These are phyloP conservation scores for Neoseiulus cucumeris DNA, from an alignment of 1,140 invertebrate genomes.

Conservation along the genomic window DNA sequence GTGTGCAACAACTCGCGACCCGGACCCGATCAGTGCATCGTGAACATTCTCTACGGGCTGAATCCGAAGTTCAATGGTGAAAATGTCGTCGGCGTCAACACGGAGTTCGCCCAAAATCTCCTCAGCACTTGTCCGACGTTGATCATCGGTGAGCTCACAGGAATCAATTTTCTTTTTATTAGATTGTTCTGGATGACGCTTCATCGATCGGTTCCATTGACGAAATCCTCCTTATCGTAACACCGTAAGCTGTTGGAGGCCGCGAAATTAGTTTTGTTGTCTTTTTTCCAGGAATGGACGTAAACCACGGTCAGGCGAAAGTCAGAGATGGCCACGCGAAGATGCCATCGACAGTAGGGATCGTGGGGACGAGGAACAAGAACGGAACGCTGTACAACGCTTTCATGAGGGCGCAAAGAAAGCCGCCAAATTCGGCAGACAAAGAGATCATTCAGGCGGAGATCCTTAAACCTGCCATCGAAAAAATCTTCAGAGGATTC, in stretches of 20 bases:
- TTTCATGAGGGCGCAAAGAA: not conserved
- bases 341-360: not conserved
- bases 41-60: constrained; percentile 1
- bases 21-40: not conserved
- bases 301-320: not conserved
- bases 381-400: not conserved
- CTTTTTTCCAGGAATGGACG: not conserved
- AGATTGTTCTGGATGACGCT: too few relatives aligned
- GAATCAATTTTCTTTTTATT: too few relatives aligned
- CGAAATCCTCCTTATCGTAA: not conserved
- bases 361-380: not conserved
- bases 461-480: not conserved
- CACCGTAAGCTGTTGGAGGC: not conserved
- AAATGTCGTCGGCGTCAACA: not conserved
- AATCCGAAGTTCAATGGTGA: constrained; percentile 2
- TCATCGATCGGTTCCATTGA: too few relatives aligned
- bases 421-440: not conserved
- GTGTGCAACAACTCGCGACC: not conserved
- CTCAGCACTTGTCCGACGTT: not conserved
- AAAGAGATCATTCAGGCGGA: not conserved
- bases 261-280: not conserved
- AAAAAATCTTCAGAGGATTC: constrained; percentile 12
- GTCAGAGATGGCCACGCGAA: not conserved
- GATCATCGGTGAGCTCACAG: not conserved
- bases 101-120: not conserved